These are phyloP conservation scores for Galendromus occidentalis DNA, from an alignment of 1,140 invertebrate genomes.

Conservation along the genomic window DNA sequence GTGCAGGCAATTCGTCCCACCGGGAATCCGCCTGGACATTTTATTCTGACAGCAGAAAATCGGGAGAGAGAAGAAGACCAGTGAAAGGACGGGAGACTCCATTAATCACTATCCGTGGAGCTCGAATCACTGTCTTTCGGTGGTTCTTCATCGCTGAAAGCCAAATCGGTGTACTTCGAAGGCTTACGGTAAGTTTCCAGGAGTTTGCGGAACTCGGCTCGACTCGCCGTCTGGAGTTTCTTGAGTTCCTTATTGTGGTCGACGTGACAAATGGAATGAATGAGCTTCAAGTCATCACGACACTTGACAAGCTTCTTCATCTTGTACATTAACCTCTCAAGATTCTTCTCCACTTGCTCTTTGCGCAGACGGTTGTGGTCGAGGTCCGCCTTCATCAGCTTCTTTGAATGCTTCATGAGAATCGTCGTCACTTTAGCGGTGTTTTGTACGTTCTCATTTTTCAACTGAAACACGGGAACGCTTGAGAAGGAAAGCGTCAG, in stretches of 20 bases:
- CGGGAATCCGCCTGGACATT: too few relatives aligned
- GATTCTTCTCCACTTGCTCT: constrained; percentile 5
- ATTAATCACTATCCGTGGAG: neutral
- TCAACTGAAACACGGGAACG: too few relatives aligned
- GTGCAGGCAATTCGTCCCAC: too few relatives aligned
- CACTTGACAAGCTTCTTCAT: constrained; percentile 9
- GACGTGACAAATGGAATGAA: neutral
- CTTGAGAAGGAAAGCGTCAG: too few relatives aligned
- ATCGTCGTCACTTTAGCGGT: neutral
- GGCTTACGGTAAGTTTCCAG: neutral
- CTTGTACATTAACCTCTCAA: neutral
- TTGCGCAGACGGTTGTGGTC: constrained; percentile 4
- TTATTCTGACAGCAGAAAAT: too few relatives aligned
- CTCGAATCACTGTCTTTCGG: neutral
- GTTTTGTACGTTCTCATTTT: constrained; percentile 4
- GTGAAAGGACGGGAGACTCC: too few relatives aligned
- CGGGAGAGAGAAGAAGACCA: too few relatives aligned
- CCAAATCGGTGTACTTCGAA: neutral
- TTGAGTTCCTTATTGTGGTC: neutral
- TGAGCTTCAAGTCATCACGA: constrained; percentile 2
- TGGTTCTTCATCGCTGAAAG: constrained; percentile 4
- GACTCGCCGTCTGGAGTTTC: neutral
- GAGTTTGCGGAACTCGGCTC: neutral
- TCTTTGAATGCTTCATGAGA: neutral
- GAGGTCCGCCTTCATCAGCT: neutral